These are phyloP conservation scores for Portevinia maculata DNA, from an alignment of 2,888 invertebrate genomes.

Conservation along the genomic window DNA sequence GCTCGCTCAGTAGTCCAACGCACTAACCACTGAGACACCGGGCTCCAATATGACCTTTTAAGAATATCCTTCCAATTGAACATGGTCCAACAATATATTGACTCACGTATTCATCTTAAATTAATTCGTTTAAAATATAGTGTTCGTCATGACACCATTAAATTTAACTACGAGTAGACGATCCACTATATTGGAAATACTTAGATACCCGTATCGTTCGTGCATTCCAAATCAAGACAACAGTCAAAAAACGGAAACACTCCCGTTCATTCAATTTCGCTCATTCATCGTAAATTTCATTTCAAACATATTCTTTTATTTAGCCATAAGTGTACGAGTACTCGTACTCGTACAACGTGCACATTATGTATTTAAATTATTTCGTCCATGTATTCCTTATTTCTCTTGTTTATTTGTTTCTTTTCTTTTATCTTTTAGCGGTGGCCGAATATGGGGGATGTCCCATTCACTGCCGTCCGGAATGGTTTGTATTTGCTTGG, in stretches of 20 bases:
- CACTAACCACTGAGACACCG: too few species aligned
- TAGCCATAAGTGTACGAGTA: not conserved
- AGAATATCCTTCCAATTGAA: too few species aligned
- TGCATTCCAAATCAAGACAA: not conserved
- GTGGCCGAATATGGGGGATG: conserved; percentile 83
- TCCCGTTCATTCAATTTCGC: conserved; percentile 4
- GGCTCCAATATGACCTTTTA: too few species aligned
- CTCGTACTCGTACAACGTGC: too few species aligned
- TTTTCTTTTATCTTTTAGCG: conserved; percentile 77
- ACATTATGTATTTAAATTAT: conserved; percentile 2
- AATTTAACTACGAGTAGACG: not conserved
- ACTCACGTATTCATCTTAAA: not conserved
- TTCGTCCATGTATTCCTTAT: conserved; percentile 4
- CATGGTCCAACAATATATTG: too few species aligned
- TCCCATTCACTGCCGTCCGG: conserved; percentile 83
- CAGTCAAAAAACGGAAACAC: not conserved
- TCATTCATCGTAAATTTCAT: conserved; percentile 13
- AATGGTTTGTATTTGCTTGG: conserved; percentile 81
- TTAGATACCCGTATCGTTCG: too few species aligned
- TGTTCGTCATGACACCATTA: not conserved
- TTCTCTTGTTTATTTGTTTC: conserved; percentile 10
- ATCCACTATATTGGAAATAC: not conserved
- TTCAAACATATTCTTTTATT: not conserved
- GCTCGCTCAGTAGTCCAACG: too few species aligned
- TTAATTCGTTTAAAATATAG: not conserved